A percentile compares a stretch with the other conserved stretches of the same genome.
Conservation (phyloP, 1,140 invertebrate species). For the Nylanderia fulva region DNA sequence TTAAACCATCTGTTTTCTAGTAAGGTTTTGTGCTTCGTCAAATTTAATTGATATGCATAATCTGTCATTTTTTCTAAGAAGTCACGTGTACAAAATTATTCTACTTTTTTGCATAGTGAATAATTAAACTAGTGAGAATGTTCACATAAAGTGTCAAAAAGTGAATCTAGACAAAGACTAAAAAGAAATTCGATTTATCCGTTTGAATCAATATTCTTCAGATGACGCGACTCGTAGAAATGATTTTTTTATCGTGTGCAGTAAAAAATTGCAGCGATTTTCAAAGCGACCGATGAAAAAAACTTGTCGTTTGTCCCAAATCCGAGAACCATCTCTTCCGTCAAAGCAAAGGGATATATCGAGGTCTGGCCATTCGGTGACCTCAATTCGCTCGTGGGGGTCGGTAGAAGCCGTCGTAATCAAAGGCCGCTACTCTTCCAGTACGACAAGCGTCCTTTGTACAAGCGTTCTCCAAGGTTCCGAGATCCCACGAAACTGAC, state of each 20-base stretch:
- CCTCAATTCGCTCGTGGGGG: constrained; percentile 30
- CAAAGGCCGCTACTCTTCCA: constrained; percentile 40
- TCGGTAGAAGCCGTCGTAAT: constrained; percentile 17
- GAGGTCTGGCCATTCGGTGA: constrained; percentile 36
- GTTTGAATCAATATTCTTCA: constrained; percentile 32
- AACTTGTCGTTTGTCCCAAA: constrained; percentile 20
- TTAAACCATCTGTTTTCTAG: constrained; percentile 7
- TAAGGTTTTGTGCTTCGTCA: not conserved
- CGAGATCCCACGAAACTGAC: constrained; percentile 40
- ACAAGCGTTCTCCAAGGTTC: constrained; percentile 23
- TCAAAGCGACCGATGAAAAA: not conserved
- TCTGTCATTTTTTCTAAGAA: not conserved
- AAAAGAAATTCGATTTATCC: constrained; percentile 6
- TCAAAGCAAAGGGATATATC: constrained; percentile 46
- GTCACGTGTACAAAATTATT: constrained; percentile 15
- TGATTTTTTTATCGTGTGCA: constrained; percentile 13
- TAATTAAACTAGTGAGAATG: not conserved
- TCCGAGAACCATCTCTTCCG: not conserved
- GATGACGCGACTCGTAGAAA: constrained; percentile 1
- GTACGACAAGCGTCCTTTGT: constrained; percentile 43
- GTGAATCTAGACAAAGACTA: not conserved
- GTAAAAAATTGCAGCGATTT: constrained; percentile 45
- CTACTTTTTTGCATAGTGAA: not conserved
- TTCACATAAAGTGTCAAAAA: not conserved
- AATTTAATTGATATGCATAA: constrained; percentile 30